A percentile compares a stretch with the other conserved stretches of the same genome.
phyloP scores from a whole-genome alignment of 2,888 invertebrate genomes.

The Lymantria dispar region DNA sequence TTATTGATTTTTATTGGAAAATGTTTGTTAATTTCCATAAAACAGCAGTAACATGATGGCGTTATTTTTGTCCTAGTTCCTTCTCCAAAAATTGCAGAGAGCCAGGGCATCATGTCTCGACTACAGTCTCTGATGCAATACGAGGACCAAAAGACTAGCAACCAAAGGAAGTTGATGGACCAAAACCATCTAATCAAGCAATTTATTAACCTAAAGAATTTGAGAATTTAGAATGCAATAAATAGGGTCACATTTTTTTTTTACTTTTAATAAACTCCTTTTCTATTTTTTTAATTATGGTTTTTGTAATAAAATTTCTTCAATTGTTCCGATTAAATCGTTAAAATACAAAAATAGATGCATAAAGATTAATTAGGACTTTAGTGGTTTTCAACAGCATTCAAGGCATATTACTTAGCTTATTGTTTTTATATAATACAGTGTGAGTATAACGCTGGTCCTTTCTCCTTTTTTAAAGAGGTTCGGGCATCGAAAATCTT shows the following conservation, averaged over 20 bases:
- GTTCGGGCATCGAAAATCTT: no score
- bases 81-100: background rate
- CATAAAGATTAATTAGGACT: no score
- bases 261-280: constrained; percentile 11
- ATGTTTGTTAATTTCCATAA: no score
- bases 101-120: constrained; percentile 5
- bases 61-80: constrained; percentile 14
- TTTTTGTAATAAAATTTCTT: no score
- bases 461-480: no score
- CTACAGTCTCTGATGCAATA: constrained; percentile 35
- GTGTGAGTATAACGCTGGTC: no score
- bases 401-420: no score
- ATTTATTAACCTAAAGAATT: constrained; percentile 47
- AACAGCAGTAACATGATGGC: no score
- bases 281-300: background rate
- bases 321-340: background rate
- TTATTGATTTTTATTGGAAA: no score
- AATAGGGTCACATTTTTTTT: constrained; percentile 10
- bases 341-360: no score
- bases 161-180: constrained; percentile 14
- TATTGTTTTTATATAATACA: no score
- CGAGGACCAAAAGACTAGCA: constrained; percentile 28
- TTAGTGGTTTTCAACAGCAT: no score
- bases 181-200: constrained; percentile 54
- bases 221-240: constrained; percentile 34